Evolutionary conservation across 2,888 invertebrate species (phyloP).

Genomic region (Chrysolina oricalcia): DNA sequence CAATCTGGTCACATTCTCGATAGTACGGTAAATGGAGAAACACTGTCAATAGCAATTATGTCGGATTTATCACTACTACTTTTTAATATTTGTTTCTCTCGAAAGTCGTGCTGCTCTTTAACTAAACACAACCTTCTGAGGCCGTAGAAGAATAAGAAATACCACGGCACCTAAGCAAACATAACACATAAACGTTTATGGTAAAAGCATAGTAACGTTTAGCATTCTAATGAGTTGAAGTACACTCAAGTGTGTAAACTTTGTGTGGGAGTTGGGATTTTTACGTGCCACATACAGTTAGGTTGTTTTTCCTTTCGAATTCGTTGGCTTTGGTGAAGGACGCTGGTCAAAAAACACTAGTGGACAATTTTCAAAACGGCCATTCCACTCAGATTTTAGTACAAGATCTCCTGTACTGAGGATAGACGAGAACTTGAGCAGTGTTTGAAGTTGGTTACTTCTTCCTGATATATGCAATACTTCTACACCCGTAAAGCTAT

Average conservation of each 20-base stretch:
- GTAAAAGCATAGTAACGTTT: slow-evolving; percentile 65
- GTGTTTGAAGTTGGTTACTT: no score
- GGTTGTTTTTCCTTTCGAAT: slow-evolving; percentile 12
- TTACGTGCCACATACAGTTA: slow-evolving; percentile 49
- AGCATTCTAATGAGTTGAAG: slow-evolving; percentile 65
- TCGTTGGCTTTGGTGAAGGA: slow-evolving; percentile 19
- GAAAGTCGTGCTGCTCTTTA: slow-evolving; percentile 45
- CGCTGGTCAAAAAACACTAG: neutral
- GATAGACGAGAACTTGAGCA: no score
- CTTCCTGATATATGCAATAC: no score
- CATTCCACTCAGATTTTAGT: no score
- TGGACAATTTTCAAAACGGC: neutral
- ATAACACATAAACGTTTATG: slow-evolving; percentile 65
- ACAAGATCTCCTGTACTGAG: no score
- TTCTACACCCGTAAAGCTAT: no score
- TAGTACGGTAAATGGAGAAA: slow-evolving; percentile 26
- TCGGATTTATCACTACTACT: slow-evolving; percentile 30
- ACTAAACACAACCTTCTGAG: slow-evolving; percentile 61
- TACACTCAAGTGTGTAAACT: slow-evolving; percentile 60
- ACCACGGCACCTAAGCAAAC: slow-evolving; percentile 64
- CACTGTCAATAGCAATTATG: slow-evolving; percentile 38
- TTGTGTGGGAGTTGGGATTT: slow-evolving; percentile 65
- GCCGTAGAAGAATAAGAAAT: slow-evolving; percentile 53
- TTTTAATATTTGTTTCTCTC: slow-evolving; percentile 42
- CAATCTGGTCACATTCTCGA: slow-evolving; percentile 6